Evolutionary conservation across 2,797 vertebrate genomes (phyloP), one percentile per base, ranked within the genome.

Genomic region (Coregonus suidteri): DNA sequence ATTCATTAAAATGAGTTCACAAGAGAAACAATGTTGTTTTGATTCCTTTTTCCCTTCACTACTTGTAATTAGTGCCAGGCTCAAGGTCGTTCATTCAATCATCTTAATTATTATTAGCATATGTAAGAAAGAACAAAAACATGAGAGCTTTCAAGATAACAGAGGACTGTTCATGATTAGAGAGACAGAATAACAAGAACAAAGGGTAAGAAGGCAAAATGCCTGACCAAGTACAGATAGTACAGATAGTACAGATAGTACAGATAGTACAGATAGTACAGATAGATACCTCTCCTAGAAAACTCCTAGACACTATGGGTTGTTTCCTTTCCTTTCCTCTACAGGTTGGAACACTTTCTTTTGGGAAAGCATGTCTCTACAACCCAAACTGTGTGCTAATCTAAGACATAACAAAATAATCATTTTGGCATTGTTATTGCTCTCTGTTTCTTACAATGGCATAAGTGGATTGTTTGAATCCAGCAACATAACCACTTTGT

Each of bases 1-100:
- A 94, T 95, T 95, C 90, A 91, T 87, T 92, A 90, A 94, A 95
- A 95, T 94, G 93, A 95, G 93, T 96, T 96, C 94, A 95, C 94
- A 94, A 88, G 92, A 93, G 85, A 91, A 93, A 90, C 89, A 90
- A 75, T 66, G 74, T 79, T 84, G 56, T 20, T n/a, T 85, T 59
- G 56, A 20, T 85, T 84, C 77, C 78, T 84, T 68, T 20, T 35
- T 77, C 16, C 18, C 34, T 31, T 74, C 15, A n/a, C 15, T 54
- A 77, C 77, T 83, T 84, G 85, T 90, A 92, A 93, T 92, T 91
- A 89, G 75, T 74, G 80, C 83, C 76, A 86, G 82, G 81, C 81
- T 83, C 84, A 91, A 91, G 86, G 88, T 89, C 68, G 67, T 84
- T 85, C 72, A 71, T 84, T 84, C 69, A 68, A 81, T 82, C 77